Percentiles rank a stretch among this genome's conserved stretches.
phyloP scores from a whole-genome alignment of 2,888 invertebrate species.

The Bugula neritina region DNA sequence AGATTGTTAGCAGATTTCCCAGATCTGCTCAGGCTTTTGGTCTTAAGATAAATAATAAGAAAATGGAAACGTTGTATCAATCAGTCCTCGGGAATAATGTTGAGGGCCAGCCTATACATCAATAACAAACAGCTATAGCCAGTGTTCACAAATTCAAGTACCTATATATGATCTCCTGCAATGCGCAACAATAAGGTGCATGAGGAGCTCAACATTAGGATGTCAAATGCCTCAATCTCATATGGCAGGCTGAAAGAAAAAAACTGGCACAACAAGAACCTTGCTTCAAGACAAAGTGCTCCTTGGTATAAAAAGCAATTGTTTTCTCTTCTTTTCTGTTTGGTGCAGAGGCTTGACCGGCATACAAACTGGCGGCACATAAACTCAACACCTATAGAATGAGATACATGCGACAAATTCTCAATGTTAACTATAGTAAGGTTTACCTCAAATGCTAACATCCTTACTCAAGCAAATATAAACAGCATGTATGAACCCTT shows the following conservation, averaged over 20 bases:
- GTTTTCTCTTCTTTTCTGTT: background rate
- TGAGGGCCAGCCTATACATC: background rate
- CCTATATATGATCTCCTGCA: background rate
- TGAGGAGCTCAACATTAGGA: background rate
- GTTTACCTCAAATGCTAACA: conserved; percentile 13
- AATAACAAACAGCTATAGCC: background rate
- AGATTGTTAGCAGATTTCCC: conserved; percentile 16
- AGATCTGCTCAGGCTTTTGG: conserved; percentile 8
- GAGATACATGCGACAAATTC: background rate
- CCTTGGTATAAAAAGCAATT: background rate
- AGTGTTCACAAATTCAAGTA: background rate
- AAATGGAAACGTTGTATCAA: conserved; percentile 13
- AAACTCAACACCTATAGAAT: conserved; percentile 10
- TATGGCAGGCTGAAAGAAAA: background rate
- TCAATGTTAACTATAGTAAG: conserved; percentile 12
- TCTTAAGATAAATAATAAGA: background rate
- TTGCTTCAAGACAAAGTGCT: too few relatives aligned
- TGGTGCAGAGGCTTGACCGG: background rate
- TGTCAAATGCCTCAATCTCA: background rate
- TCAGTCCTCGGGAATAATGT: background rate
- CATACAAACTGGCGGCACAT: background rate
- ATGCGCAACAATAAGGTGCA: background rate
- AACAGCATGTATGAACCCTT: background rate
- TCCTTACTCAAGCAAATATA: conserved; percentile 7
- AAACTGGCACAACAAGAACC: conserved; percentile 2